Conservation (phyloP, 1,140 invertebrate species). For the Aradophagus sp. region DNA sequence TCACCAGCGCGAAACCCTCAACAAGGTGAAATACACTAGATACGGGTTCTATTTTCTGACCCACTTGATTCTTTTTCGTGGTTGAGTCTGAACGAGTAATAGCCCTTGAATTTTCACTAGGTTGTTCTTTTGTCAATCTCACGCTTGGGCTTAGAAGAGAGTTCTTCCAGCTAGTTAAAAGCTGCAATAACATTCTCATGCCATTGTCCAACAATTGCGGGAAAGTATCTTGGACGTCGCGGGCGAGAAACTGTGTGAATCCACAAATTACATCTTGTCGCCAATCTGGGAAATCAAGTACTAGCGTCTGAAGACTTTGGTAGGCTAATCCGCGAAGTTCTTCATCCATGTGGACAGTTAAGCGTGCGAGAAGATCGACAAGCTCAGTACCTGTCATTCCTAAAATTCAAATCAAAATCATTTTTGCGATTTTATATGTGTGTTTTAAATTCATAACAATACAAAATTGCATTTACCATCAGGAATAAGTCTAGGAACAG, state of each 20-base stretch:
- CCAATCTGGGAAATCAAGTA: constrained; percentile 98
- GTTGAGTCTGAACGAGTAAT: constrained; percentile 60
- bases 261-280: constrained; percentile 94
- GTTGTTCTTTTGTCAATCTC: constrained; percentile 66
- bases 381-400: constrained; percentile 92
- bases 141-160: constrained; percentile 76
- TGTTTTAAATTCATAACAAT: too few species aligned
- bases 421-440: too few species aligned
- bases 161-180: constrained; percentile 95
- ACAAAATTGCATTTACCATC: constrained; percentile 80
- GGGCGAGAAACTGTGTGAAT: constrained; percentile 95
- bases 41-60: constrained; percentile 80
- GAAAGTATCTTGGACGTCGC: constrained; percentile 91
- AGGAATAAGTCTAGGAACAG: constrained; percentile 96
- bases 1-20: constrained; percentile 91
- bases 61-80: constrained; percentile 64
- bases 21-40: constrained; percentile 85
- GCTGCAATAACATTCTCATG: constrained; percentile 93
- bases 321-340: constrained; percentile 93
- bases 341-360: constrained; percentile 96
- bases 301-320: constrained; percentile 96
- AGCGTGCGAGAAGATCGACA: constrained; percentile 91
- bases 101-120: constrained; percentile 61
- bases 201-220: constrained; percentile 94
- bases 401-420: constrained; percentile 12